phyloP scores from a whole-genome alignment of 2,797 vertebrate species.

The Melanotaenia trifasciata region DNA sequence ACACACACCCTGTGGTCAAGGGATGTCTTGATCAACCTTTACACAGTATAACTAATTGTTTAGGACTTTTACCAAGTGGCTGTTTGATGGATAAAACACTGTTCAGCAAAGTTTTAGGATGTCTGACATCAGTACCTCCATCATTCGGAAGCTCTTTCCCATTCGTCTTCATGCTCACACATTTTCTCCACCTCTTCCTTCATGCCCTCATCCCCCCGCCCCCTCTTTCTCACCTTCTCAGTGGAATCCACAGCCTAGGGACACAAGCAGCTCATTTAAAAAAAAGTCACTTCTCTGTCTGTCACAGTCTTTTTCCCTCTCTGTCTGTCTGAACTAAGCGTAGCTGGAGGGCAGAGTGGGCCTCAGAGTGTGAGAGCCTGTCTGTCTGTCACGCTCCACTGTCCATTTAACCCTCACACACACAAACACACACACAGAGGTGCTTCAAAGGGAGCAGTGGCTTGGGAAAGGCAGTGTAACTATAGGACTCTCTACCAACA shows the following conservation, averaged over 20 bases:
- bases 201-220: slow-evolving; percentile 44
- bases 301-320: slow-evolving; percentile 74
- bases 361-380: slow-evolving; percentile 80
- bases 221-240: slow-evolving; percentile 74
- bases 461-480: slow-evolving; percentile 83
- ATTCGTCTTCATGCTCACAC: slow-evolving; percentile 37
- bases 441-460: slow-evolving; percentile 81
- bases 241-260: slow-evolving; percentile 83
- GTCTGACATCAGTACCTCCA: slow-evolving; percentile 20
- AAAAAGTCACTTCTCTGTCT: slow-evolving; percentile 78
- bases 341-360: slow-evolving; percentile 81
- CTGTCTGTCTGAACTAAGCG: slow-evolving; percentile 80
- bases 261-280: slow-evolving; percentile 82
- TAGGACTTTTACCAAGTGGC: slow-evolving; percentile 16
- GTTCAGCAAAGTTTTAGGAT: not conserved
- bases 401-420: slow-evolving; percentile 79
- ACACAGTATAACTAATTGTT: slow-evolving; percentile 13
- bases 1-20: slow-evolving; percentile 16
- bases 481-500: slow-evolving; percentile 83
- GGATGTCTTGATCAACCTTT: slow-evolving; percentile 25
- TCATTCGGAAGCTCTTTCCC: slow-evolving; percentile 33
- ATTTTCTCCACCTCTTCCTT: slow-evolving; percentile 54
- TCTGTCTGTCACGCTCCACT: slow-evolving; percentile 85
- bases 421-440: slow-evolving; percentile 56
- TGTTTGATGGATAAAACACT: slow-evolving; percentile 15